These are phyloP conservation scores for Branchinecta sandiegonensis DNA, from an alignment of 2,888 invertebrate genomes.

Conservation along the genomic window DNA sequence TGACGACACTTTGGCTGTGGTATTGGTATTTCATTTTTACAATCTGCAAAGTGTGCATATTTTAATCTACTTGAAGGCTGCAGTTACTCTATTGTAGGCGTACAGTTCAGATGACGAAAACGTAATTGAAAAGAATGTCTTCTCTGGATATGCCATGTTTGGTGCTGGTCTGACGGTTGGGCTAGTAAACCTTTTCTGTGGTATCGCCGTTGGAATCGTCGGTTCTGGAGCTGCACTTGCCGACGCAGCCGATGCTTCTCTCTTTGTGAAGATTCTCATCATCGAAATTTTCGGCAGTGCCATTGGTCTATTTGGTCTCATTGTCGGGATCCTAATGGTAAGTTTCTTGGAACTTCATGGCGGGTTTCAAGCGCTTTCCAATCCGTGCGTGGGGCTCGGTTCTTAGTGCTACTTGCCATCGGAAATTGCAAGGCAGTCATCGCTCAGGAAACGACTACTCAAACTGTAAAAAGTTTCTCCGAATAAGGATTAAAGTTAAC, in stretches of 20 bases:
- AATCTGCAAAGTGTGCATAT: no score
- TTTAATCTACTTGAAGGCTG: no score
- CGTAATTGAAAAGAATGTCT: constrained; percentile 44
- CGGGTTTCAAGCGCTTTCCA: no score
- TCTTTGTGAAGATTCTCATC: constrained; percentile 96
- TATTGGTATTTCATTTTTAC: no score
- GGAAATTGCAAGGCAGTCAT: no score
- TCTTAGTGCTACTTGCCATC: no score
- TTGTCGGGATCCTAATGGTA: constrained; percentile 89
- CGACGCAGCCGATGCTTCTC: constrained; percentile 88
- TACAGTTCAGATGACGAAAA: constrained; percentile 5
- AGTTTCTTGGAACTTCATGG: constrained; percentile 26
- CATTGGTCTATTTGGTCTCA: constrained; percentile 94
- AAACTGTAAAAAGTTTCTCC: no score
- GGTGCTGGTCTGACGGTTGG: constrained; percentile 92
- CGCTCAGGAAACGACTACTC: no score
- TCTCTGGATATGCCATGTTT: constrained; percentile 86
- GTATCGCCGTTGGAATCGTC: constrained; percentile 92
- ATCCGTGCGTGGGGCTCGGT: no score
- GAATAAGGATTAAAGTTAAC: no score
- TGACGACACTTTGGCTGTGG: no score
- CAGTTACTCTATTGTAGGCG: not conserved
- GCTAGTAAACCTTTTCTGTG: constrained; percentile 88
- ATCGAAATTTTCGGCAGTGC: constrained; percentile 99
- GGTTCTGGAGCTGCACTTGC: constrained; percentile 91